These are phyloP conservation scores for Sebastes trivittatus DNA, from an alignment of 2,797 vertebrate species.

Conservation along the genomic window DNA sequence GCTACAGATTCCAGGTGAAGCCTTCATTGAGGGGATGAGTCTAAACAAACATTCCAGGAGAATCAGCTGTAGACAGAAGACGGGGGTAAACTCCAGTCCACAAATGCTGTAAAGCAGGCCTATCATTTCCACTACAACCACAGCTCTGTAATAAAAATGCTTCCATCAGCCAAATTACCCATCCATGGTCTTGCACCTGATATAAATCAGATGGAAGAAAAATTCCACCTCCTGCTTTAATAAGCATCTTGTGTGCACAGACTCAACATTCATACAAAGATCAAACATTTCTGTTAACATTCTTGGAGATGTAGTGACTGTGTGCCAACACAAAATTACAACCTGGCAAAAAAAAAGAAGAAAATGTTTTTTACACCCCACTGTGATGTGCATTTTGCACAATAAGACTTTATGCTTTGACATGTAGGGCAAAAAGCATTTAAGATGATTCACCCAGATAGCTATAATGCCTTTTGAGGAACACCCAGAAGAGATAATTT, in stretches of 20 bases:
- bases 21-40: slow-evolving; percentile 45
- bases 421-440: slow-evolving; percentile 55
- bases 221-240: slow-evolving; percentile 80
- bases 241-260: slow-evolving; percentile 71
- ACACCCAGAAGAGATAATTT: slow-evolving; percentile 63
- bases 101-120: slow-evolving; percentile 63
- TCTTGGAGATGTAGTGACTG: slow-evolving; percentile 56
- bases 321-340: slow-evolving; percentile 76
- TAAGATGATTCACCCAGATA: slow-evolving; percentile 64
- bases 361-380: neutral
- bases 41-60: slow-evolving; percentile 74
- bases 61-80: slow-evolving; percentile 69
- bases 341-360: slow-evolving; percentile 40
- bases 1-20: slow-evolving; percentile 60
- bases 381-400: slow-evolving; percentile 42
- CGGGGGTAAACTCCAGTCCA: slow-evolving; percentile 64
- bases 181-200: slow-evolving; percentile 78
- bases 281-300: slow-evolving; percentile 79
- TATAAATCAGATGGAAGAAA: slow-evolving; percentile 83
- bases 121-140: slow-evolving; percentile 74
- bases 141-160: slow-evolving; percentile 80
- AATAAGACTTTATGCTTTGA: slow-evolving; percentile 56
- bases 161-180: slow-evolving; percentile 74
- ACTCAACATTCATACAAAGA: slow-evolving; percentile 58
- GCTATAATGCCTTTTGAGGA: slow-evolving; percentile 53